These are phyloP conservation scores for Trachelus stipa DNA, from an alignment of 2,888 invertebrate genomes.

Conservation along the genomic window DNA sequence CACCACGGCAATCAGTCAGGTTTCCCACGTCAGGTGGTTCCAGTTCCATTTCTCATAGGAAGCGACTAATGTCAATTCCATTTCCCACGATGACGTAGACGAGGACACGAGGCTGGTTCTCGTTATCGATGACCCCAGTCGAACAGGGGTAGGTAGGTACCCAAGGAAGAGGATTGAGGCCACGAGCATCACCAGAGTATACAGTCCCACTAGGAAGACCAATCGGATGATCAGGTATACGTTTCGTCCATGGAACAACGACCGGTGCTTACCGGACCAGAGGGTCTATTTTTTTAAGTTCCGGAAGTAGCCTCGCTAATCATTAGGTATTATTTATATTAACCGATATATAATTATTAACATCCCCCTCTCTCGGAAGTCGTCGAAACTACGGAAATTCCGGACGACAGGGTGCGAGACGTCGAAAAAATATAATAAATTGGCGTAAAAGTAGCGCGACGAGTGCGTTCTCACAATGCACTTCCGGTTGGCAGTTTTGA, in stretches of 20 bases:
- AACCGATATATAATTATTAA: neutral
- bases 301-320: neutral
- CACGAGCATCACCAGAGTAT: neutral
- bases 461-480: neutral
- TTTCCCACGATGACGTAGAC: constrained; percentile 12
- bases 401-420: neutral
- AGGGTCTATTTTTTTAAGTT: neutral
- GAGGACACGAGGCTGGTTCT: neutral
- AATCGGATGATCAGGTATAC: neutral
- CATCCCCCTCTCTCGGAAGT: neutral
- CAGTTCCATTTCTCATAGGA: constrained; percentile 5
- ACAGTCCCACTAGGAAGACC: neutral
- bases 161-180: neutral
- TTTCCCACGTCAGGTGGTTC: constrained; percentile 27
- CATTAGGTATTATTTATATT: neutral
- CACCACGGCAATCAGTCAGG: constrained; percentile 25
- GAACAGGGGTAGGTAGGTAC: neutral
- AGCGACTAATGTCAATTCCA: constrained; percentile 23
- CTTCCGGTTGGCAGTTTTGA: neutral
- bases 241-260: neutral
- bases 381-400: neutral
- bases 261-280: neutral
- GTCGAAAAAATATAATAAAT: neutral
- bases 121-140: neutral
- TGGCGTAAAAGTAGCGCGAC: neutral